Evolutionary conservation across 1,140 invertebrate species (phyloP).

Genomic region (Leucophenga varia): DNA sequence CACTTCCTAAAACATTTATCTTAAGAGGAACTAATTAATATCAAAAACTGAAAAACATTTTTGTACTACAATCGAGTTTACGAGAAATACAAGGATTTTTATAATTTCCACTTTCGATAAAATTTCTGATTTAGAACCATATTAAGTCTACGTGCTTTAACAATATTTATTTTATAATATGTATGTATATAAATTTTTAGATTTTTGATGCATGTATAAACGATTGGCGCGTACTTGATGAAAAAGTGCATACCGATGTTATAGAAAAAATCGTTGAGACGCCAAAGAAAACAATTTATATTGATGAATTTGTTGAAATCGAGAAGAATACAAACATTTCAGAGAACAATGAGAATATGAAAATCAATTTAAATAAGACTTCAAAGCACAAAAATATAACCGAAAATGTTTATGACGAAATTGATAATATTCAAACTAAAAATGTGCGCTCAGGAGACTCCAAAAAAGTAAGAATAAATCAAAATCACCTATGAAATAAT

Average conservation of each 20-base stretch:
- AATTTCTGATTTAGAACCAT: too few species aligned
- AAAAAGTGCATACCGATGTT: conserved; percentile 55
- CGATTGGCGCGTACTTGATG: conserved; percentile 54
- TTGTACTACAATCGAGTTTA: too few species aligned
- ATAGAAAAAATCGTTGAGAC: conserved; percentile 55
- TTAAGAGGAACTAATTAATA: too few species aligned
- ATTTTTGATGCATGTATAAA: conserved; percentile 56
- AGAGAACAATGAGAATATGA: conserved; percentile 49
- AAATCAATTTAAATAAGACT: conserved; percentile 41
- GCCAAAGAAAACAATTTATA: conserved; percentile 50
- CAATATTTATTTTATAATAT: too few species aligned
- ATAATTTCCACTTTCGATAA: too few species aligned
- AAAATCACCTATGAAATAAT: background rate
- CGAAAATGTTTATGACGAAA: conserved; percentile 54
- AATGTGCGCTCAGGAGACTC: conserved; percentile 47
- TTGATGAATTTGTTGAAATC: conserved; percentile 55
- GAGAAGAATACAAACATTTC: conserved; percentile 50
- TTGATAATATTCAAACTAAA: conserved; percentile 44
- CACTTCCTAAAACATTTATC: too few species aligned
- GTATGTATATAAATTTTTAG: too few species aligned
- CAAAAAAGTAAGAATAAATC: conserved; percentile 37
- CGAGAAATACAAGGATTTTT: too few species aligned
- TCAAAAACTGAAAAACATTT: too few species aligned
- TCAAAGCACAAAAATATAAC: conserved; percentile 55
- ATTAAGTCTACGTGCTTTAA: too few species aligned